A percentile compares a stretch with the other conserved stretches of the same genome.
These are phyloP conservation scores for Mormyrus lacerda DNA, from an alignment of 2,113 vertebrate genomes.

Conservation along the genomic window DNA sequence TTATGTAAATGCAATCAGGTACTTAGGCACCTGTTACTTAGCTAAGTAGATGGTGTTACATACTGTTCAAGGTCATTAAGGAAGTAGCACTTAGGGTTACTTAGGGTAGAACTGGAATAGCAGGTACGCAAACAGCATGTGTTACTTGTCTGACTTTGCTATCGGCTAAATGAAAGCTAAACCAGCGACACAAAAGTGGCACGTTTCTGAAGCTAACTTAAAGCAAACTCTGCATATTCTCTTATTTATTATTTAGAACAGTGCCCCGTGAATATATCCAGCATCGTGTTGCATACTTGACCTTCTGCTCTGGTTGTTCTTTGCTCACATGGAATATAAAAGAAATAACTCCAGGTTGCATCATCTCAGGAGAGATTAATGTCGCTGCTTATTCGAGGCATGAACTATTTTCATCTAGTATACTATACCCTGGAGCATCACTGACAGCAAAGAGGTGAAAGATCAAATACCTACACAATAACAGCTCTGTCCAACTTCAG, in stretches of 20 bases:
- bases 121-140: background rate
- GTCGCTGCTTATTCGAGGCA: background rate
- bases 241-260: background rate
- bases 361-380: background rate
- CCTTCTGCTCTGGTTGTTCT: background rate
- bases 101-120: background rate
- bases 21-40: background rate
- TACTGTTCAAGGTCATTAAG: background rate
- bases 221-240: background rate
- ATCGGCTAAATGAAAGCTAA: background rate
- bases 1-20: conserved; percentile 2
- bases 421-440: background rate
- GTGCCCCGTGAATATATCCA: background rate
- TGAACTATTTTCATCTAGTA: background rate
- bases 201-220: background rate
- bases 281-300: background rate
- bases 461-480: background rate
- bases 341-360: background rate
- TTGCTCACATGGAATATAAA: background rate
- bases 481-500: background rate
- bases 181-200: background rate
- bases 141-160: background rate
- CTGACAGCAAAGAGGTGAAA: background rate
- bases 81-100: background rate
- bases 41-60: background rate